Base-by-base conservation (phyloP, 2,888 invertebrate species). In the Meganola albula region DNA sequence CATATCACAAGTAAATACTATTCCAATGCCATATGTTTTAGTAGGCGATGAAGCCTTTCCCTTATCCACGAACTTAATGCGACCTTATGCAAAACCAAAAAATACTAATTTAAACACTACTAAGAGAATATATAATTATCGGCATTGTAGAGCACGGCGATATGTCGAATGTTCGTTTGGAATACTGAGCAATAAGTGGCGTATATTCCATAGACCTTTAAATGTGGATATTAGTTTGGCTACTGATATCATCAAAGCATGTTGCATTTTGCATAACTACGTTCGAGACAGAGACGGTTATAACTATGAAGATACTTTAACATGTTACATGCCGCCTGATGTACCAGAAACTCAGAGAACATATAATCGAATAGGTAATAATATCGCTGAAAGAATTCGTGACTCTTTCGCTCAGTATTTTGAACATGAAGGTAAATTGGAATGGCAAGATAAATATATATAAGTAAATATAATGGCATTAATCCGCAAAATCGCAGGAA, bases 221-320 rank as follows among this genome's bases (percentile, higher is more conserved):
- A 45, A 49, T 47, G 43, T 51, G 31, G 12, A 44, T 12, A 30
- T 34, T 30, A 39, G 29, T 38, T 25, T 42, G 38, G 36, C 27
- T 22, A 42, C 34, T 26, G 37, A 44, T 44, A 46, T 50, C 24
- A 43, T 52, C 12, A 47, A 47, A 28, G 26, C 51, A 27, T 18
- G 38, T 28, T 43, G 47, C 21, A 32, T 52, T 27, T 32, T 51
- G 42, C 48, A 51, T 26, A 41, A 42, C 29, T 45, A 44, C 26
- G 40, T 46, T 25, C 36, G 43, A 43, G 41, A 49, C 39, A 26
- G 48, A 47, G 47, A 50, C 32, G 50, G 48, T 18, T 31, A 36
- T 27, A 31, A 27, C 11, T 40, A 35, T 22, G 40, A 40, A 9
- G 32, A 37, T 27, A 38, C 38, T 36, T 24, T 30, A n/a, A n/a